Conservation (phyloP, 1,140 invertebrate genomes). For the Halesus radiatus region DNA sequence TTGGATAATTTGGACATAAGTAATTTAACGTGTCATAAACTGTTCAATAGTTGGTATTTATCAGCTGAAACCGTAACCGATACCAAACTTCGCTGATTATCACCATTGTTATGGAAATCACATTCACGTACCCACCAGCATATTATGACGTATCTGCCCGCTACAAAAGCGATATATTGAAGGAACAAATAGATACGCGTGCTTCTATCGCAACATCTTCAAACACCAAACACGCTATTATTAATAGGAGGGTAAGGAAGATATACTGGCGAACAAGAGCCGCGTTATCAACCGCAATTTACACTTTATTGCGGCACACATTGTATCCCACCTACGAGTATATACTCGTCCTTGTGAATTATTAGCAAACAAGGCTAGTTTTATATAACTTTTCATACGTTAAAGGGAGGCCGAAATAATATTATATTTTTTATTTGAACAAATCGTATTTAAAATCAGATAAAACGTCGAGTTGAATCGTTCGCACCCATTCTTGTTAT, state of each 20-base stretch:
- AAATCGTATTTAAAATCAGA: too few species aligned
- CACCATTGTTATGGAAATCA: not conserved
- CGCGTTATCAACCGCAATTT: conserved; percentile 33
- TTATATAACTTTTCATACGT: too few species aligned
- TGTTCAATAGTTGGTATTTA: too few species aligned
- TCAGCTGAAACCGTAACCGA: too few species aligned
- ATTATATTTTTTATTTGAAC: too few species aligned
- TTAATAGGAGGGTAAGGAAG: conserved; percentile 28
- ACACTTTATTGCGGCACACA: conserved; percentile 34
- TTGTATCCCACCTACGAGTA: too few species aligned
- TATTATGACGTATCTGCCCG: too few species aligned
- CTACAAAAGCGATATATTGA: conserved; percentile 15
- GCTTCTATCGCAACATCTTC: conserved; percentile 10
- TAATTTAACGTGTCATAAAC: too few species aligned
- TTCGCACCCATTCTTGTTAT: too few species aligned
- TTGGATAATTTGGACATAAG: too few species aligned
- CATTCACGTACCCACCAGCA: not conserved
- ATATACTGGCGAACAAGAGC: not conserved
- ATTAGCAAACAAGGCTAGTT: not conserved
- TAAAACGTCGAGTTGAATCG: too few species aligned
- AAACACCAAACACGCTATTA: conserved; percentile 36
- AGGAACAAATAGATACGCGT: conserved; percentile 21
- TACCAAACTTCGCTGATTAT: not conserved
- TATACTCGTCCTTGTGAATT: conserved; percentile 21
- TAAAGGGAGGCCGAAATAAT: too few species aligned